Evolutionary conservation across 2,797 vertebrate species (phyloP), one percentile per base, ranked within the genome.

Genomic region (Babyrousa celebensis): DNA sequence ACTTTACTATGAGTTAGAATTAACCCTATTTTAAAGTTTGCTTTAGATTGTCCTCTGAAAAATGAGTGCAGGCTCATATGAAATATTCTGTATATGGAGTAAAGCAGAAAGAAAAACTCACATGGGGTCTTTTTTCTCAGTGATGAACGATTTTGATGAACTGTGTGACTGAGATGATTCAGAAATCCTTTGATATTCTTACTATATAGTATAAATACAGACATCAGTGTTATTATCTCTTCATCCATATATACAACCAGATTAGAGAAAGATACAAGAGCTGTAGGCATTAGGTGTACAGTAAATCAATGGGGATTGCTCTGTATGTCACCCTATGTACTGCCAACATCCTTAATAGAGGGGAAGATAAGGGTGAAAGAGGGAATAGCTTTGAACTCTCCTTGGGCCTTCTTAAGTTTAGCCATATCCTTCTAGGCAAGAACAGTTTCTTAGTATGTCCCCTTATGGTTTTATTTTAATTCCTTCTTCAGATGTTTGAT

Each of bases 31-130:
- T 91, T 85, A 56, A 93, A 54, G 48, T 79, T 91, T 86, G 43
- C 18, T 48, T 78, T 36, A 86, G 68, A 1, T 83, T 95, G 90
- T 83, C 17, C 15, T 83, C 3, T 82, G 29, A n/a, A 87, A 96
- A 82, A 63, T 86, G 23, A 92, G 85, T 60, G 1, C 11, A 18
- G 54, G 27, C 40, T 95, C 25, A 79, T 70, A 85, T 62, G 48
- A 93, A 74, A 79, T 78, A 72, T 14, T 92, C 12, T 56, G 62
- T 72, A 83, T 92, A 87, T 65, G 20, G 12, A n/a, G 6, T 27
- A 56, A 77, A 87, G 4, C 58, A 63, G 56, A 65, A 67, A n/a
- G 95, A 63, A 20, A 85, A 29, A n/a, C 8, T 14, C 17, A 16
- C 1, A 1, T 17, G 60, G 27, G 1, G 0, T 62, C 20, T 52